A percentile compares a stretch with the other conserved stretches of the same genome.
Conservation (phyloP, 2,797 vertebrate genomes). For the Tinamus major region DNA sequence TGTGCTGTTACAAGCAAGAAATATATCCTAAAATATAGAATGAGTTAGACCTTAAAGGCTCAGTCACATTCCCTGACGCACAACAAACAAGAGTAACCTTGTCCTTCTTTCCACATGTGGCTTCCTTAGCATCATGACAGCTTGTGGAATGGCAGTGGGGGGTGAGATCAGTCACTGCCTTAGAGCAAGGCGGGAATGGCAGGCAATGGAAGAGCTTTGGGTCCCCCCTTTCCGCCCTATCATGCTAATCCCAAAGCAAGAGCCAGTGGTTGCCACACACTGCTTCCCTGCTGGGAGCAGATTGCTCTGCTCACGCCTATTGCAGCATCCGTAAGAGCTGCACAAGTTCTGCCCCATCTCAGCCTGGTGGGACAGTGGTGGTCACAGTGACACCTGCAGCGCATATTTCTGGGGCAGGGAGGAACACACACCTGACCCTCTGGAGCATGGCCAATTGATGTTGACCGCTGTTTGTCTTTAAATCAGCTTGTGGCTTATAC, state of each 20-base stretch:
- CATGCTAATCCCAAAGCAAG: not conserved
- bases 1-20: not conserved
- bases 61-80: conserved; percentile 37
- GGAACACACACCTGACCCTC: not conserved
- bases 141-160: not conserved
- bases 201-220: not conserved
- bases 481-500: not conserved
- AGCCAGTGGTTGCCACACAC: not conserved
- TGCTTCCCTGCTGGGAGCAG: not conserved
- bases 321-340: not conserved
- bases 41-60: conserved; percentile 51
- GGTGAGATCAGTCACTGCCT: not conserved
- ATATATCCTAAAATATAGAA: conserved; percentile 50
- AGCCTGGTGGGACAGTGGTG: rapidly evolving
- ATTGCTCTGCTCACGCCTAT: not conserved
- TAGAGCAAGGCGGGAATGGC: not conserved
- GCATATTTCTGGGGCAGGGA: not conserved
- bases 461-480: not conserved
- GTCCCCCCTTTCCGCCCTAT: too few relatives aligned
- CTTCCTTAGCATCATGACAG: not conserved
- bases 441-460: not conserved
- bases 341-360: not conserved
- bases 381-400: not conserved
- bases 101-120: not conserved
- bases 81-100: not conserved